Conservation (phyloP, 2,797 vertebrate genomes). For the Oreortyx pictus region DNA sequence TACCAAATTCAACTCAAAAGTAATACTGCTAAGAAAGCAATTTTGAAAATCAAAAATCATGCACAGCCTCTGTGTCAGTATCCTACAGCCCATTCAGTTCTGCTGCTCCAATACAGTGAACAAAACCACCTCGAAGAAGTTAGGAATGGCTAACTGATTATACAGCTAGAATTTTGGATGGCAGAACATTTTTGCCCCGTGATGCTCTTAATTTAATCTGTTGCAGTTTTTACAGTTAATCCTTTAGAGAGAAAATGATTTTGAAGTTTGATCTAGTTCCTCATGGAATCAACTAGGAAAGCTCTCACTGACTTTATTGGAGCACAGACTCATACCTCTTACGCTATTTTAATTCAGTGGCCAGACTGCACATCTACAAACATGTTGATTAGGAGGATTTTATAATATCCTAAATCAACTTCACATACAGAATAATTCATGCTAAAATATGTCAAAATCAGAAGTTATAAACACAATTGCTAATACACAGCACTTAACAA, state of each 20-base stretch:
- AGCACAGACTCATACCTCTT: not conserved
- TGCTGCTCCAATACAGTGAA: not conserved
- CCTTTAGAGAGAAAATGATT: not conserved
- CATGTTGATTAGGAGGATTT: constrained; percentile 25
- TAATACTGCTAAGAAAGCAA: not conserved
- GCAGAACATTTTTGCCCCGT: not conserved
- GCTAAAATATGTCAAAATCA: constrained; percentile 37
- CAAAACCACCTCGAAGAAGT: not conserved
- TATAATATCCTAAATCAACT: constrained; percentile 34
- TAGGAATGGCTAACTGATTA: not conserved
- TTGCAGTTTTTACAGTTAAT: not conserved
- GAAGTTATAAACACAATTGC: constrained; percentile 30
- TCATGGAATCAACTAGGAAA: not conserved
- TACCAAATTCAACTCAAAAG: not conserved
- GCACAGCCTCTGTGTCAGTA: not conserved
- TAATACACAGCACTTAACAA: constrained; percentile 18
- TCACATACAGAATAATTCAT: constrained; percentile 30
- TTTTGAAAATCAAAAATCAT: not conserved
- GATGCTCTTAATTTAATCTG: not conserved
- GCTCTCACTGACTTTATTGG: not conserved
- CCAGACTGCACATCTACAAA: constrained; percentile 11
- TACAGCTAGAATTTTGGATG: not conserved
- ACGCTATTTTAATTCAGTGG: not conserved
- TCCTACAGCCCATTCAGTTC: not conserved
- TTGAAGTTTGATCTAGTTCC: not conserved